A percentile compares a stretch with the other conserved stretches of the same genome.
Conservation (phyloP, 2,797 vertebrate species). For the Rhinatrema bivittatum region DNA sequence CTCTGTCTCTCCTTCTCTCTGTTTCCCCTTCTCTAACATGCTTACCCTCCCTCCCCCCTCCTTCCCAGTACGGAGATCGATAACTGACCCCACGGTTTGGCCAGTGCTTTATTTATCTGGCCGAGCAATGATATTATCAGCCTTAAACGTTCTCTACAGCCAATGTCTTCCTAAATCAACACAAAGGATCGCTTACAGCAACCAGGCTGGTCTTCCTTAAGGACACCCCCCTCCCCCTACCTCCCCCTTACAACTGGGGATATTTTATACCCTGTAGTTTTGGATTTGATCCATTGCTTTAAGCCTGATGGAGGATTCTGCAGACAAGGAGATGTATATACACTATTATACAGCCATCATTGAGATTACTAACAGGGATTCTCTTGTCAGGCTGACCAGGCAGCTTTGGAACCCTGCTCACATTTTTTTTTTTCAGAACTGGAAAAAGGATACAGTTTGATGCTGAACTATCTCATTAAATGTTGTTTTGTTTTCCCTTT, state of each 20-base stretch:
- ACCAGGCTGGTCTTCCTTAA: slow-evolving; percentile 50
- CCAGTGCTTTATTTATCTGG: slow-evolving; percentile 75
- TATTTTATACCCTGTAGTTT: slow-evolving; percentile 56
- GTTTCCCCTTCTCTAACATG: slow-evolving; percentile 10
- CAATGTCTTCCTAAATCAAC: slow-evolving; percentile 85
- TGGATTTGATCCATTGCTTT: slow-evolving; percentile 63
- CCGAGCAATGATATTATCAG: slow-evolving; percentile 74
- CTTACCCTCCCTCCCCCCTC: slow-evolving; percentile 36
- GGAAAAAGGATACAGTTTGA: slow-evolving; percentile 8
- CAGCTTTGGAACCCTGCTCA: slow-evolving; percentile 30
- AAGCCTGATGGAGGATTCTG: slow-evolving; percentile 57
- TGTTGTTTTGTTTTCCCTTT: slow-evolving; percentile 39
- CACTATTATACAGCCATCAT: slow-evolving; percentile 52
- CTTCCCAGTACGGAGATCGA: slow-evolving; percentile 63
- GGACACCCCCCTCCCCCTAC: slow-evolving; percentile 31
- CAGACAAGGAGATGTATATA: slow-evolving; percentile 40
- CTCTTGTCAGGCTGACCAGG: slow-evolving; percentile 34
- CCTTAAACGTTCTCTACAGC: slow-evolving; percentile 80
- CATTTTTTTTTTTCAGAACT: slow-evolving; percentile 31
- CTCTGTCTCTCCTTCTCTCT: slow-evolving; percentile 25
- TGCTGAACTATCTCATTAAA: slow-evolving; percentile 22
- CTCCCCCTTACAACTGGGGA: slow-evolving; percentile 45
- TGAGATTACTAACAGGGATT: slow-evolving; percentile 46
- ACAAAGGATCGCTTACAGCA: slow-evolving; percentile 75
- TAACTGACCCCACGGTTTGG: slow-evolving; percentile 70